phyloP scores from a whole-genome alignment of 2,888 invertebrate genomes.

The Disparrhopalites patrizii region DNA sequence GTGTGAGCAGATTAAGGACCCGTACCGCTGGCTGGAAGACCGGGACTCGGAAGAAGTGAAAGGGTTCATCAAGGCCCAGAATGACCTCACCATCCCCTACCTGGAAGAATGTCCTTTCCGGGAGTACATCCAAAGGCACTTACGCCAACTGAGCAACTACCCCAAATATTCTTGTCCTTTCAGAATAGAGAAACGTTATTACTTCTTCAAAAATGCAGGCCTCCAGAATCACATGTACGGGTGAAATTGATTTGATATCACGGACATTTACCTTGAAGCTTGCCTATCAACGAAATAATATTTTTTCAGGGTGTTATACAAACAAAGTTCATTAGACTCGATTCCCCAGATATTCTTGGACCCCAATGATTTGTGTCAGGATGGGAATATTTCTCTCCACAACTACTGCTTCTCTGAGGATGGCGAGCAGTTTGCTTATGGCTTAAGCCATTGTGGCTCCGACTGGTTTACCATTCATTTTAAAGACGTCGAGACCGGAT shows the following conservation, averaged over 20 bases:
- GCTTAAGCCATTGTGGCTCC: conserved; percentile 85
- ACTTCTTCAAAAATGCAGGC: conserved; percentile 68
- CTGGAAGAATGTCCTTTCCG: conserved; percentile 32
- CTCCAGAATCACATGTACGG: conserved; percentile 90
- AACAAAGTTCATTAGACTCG: conserved; percentile 71
- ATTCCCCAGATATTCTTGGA: conserved; percentile 84
- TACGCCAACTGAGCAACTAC: conserved; percentile 36
- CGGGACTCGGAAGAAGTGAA: conserved; percentile 36
- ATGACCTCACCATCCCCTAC: conserved; percentile 37
- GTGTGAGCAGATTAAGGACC: conserved; percentile 33
- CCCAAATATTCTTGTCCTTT: conserved; percentile 32
- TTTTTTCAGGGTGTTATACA: conserved; percentile 60
- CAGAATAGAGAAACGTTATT: conserved; percentile 32
- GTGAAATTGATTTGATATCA: neutral
- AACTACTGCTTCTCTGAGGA: conserved; percentile 80
- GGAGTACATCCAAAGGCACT: conserved; percentile 28
- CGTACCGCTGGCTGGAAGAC: conserved; percentile 45
- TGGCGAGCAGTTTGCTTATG: conserved; percentile 87
- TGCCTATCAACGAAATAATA: neutral
- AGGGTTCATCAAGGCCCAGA: conserved; percentile 41
- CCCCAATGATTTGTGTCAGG: conserved; percentile 84
- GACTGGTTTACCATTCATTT: conserved; percentile 92
- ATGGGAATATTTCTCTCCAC: conserved; percentile 80
- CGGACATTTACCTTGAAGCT: neutral
- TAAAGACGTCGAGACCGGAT: conserved; percentile 68